Conservation (phyloP, 2,888 invertebrate genomes). For the Chrysopilus asiliformis region DNA sequence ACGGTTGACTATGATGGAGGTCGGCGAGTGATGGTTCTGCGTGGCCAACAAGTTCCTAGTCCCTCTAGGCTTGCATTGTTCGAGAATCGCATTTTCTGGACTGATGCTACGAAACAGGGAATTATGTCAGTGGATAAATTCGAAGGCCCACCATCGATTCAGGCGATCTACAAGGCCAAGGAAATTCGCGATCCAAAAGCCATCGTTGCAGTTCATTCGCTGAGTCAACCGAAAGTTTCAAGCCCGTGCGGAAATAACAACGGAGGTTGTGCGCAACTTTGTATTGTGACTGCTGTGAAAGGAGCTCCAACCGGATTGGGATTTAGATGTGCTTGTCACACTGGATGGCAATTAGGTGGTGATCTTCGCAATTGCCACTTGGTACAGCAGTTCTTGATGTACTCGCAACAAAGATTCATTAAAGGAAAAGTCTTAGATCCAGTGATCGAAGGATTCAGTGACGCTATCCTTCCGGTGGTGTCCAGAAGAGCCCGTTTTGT, state of each 20-base stretch:
- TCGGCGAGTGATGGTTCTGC: conserved; percentile 61
- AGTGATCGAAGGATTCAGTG: conserved; percentile 80
- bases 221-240: conserved; percentile 59
- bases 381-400: conserved; percentile 83
- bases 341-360: conserved; percentile 63
- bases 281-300: conserved; percentile 70
- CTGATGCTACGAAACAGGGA: conserved; percentile 80
- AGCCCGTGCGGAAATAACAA: conserved; percentile 81
- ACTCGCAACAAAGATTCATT: conserved; percentile 89
- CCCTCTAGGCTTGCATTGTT: conserved; percentile 73
- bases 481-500: conserved; percentile 86
- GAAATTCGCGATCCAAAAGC: conserved; percentile 73
- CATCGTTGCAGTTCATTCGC: conserved; percentile 64
- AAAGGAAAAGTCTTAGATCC: conserved; percentile 85
- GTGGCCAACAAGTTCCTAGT: conserved; percentile 75
- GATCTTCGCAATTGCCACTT: conserved; percentile 68
- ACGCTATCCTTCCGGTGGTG: conserved; percentile 89
- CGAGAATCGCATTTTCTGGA: conserved; percentile 82
- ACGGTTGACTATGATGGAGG: conserved; percentile 87
- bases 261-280: conserved; percentile 87
- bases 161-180: conserved; percentile 64
- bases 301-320: conserved; percentile 55
- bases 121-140: conserved; percentile 79
- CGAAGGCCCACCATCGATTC: conserved; percentile 63
- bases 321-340: conserved; percentile 82